Evolutionary conservation across 2,888 invertebrate genomes (phyloP), one percentile per base, ranked within the genome.

Genomic region (Drosophila dives): DNA sequence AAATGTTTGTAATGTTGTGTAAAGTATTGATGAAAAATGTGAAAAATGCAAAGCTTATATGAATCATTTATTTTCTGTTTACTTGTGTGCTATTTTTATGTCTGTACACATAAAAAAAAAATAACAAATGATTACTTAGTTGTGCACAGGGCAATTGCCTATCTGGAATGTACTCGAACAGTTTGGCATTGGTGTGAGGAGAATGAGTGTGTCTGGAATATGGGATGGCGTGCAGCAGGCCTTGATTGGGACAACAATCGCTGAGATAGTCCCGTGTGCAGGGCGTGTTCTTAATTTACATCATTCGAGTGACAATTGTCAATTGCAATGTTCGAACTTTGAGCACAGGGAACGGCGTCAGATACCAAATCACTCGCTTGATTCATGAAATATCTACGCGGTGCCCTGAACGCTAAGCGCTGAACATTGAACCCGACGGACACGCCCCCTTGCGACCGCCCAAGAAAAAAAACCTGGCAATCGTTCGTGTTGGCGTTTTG

Each of bases 381-480:
- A 84, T 91, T 91, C 91, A 90, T 91, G 91, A 86, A 89, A 71
- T 80, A 77, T 77, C 72, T 83, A 84, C 86, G 83, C 74, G 78
- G 69, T 75, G 66, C 72, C 42, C 56, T 67, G 65, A 42, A 65
- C 55, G 50, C 12, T 33, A 10, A 11, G 32, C 55, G 33, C 48
- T 73, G 77, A 58, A 80, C 72, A 69, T 65, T 71, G 81, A 69
- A 50, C 66, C 51, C 72, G 65, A 34, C 10, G 20, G 64, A 58
- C 70, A 81, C 72, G 69, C 71, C 70, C 65, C 60, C 68, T 12
- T 7, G 33, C n/a, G 55, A 38, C 45, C 42, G 40, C 83, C 64
- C 66, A 61, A 66, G 10, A 65, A 23, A 15, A 29, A 29, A 29
- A 29, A 56, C 42, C 64, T 85, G 74, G 83, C 88, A 72, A 71